Percentiles rank a stretch among this genome's conserved stretches.
These are phyloP conservation scores for Thecocarcelia acutangulata DNA, from an alignment of 2,888 invertebrate species.

Conservation along the genomic window DNA sequence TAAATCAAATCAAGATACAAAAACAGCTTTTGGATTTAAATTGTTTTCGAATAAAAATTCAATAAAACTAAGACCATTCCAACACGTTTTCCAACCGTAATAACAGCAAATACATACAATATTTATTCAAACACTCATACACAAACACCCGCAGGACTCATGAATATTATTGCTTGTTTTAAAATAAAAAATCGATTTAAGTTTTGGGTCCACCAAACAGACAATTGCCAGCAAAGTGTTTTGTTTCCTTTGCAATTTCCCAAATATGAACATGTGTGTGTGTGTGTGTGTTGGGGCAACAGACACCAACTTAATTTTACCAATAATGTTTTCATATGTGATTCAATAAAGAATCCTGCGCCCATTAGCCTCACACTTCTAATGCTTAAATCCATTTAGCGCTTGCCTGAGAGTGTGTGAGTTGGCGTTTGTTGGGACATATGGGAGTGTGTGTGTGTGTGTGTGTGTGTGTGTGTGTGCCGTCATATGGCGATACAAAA, in stretches of 20 bases:
- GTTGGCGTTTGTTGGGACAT: constrained; percentile 1
- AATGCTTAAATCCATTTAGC: constrained; percentile 54
- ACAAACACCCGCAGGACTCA: not conserved
- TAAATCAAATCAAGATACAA: constrained; percentile 51
- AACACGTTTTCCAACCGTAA: constrained; percentile 34
- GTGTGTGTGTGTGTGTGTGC: constrained; percentile 16
- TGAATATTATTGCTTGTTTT: constrained; percentile 49
- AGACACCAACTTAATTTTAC: constrained; percentile 45
- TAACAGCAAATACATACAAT: constrained; percentile 1
- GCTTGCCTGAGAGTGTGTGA: not conserved
- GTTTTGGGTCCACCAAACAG: constrained; percentile 62
- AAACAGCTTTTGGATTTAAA: constrained; percentile 27
- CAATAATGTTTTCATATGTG: constrained; percentile 62
- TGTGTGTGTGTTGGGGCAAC: not conserved
- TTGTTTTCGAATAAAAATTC: constrained; percentile 67
- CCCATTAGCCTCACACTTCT: constrained; percentile 33
- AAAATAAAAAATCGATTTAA: constrained; percentile 58
- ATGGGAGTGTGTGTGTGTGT: constrained; percentile 7
- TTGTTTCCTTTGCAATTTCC: constrained; percentile 28
- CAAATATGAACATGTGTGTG: constrained; percentile 3
- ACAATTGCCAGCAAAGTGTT: constrained; percentile 62
- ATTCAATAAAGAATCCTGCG: constrained; percentile 61
- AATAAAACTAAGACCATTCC: constrained; percentile 57
- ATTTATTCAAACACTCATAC: not conserved
- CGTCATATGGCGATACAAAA: constrained; percentile 65